Evolutionary conservation across 1,140 invertebrate genomes (phyloP), one percentile per base, ranked within the genome.

Genomic region (Subanguina moxae): DNA sequence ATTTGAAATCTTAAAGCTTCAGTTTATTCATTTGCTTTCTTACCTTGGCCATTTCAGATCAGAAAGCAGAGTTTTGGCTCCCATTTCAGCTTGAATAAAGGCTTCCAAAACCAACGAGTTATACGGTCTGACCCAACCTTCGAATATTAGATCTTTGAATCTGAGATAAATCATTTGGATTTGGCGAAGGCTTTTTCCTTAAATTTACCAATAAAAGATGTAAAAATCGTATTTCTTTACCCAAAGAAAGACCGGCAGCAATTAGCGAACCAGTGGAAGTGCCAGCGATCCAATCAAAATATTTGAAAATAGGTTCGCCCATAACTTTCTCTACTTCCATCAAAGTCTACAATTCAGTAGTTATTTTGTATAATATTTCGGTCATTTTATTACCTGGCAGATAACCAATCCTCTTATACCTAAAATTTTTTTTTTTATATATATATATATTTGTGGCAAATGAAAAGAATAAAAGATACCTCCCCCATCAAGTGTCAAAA

Each of bases 191-290:
- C 46, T 71, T 38, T 81, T 73, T 25, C 77, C 77, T 80, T 69
- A 28, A 70, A 11, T n/a, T 59, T 59, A 72, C 0, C 17, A 17
- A 15, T 65, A 71, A 71, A 72, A 72, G 0, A 67, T 1, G n/a
- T 13, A 72, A 64, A 58, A 13, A 25, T 58, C 11, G 21, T 13
- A 11, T 7, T 19, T 64, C 3, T 21, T 25, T 46, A 77, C 77
- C 64, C 43, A 76, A 79, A 25, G 85, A 83, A 28, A 89, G 74
- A 21, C 88, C 91, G 0, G 94, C 83, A 0, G 93, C 91, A 27
- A 98, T 83, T 52, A 98, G 93, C 0, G 92, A 94, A 1, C 94
- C 94, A 1, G 94, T 97, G 66, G 92, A 95, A 1, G 95, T 98
- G 1, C 95, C 95, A 5, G 91, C 90, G 23, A 97, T 87, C 93